Evolutionary conservation across 2,888 invertebrate species (phyloP).

Genomic region (Brachypalpus laphriformis): DNA sequence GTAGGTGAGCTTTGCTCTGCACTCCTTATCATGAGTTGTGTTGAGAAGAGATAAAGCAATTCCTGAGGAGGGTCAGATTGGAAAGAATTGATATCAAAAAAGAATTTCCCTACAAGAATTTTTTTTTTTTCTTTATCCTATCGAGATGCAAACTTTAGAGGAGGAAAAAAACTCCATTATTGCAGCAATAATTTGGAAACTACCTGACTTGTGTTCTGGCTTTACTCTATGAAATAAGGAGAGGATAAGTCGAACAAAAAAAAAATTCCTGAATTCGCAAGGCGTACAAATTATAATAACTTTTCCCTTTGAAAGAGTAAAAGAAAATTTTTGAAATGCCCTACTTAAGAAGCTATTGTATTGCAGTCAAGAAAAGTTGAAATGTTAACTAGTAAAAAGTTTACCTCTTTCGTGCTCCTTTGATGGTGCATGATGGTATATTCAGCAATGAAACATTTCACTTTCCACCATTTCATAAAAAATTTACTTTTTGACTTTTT

Average conservation of each 20-base stretch:
- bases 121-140: not conserved
- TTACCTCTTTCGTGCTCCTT: conserved; percentile 22
- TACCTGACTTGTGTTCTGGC: not conserved
- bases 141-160: not conserved
- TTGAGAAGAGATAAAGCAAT: conserved; percentile 34
- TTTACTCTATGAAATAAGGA: not conserved
- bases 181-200: conserved; percentile 3
- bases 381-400: conserved; percentile 5
- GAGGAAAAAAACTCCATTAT: not conserved
- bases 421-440: not conserved
- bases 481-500: not conserved
- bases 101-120: not conserved
- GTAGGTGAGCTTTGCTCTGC: not conserved
- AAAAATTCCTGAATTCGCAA: not conserved
- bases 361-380: not conserved
- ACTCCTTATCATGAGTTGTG: not conserved
- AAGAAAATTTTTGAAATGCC: not conserved
- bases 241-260: not conserved
- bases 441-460: conserved; percentile 6
- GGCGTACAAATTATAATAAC: conserved; percentile 16
- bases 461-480: not conserved
- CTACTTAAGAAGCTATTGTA: not conserved
- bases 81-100: conserved; percentile 24
- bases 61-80: conserved; percentile 21
- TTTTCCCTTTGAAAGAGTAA: not conserved